phyloP scores from a whole-genome alignment of 64 coral and sea anemone genomes.

The Orbicella faveolata region DNA sequence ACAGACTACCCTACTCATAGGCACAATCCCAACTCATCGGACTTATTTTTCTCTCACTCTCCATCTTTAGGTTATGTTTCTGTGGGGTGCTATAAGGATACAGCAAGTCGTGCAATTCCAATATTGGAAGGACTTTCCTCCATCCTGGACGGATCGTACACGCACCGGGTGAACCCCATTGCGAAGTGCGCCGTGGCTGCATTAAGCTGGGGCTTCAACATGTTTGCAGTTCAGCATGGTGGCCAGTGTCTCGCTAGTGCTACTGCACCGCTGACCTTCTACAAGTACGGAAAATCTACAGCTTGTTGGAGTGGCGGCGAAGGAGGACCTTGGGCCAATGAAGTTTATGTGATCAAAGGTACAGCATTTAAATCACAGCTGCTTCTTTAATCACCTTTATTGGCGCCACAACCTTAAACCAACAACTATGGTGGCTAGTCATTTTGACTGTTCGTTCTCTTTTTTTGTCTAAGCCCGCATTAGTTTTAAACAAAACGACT shows the following conservation, averaged over 20 bases:
- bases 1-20: no score
- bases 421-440: no score
- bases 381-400: no score
- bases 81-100: conserved; percentile 28
- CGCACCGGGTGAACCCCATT: background rate
- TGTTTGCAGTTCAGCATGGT: conserved; percentile 45
- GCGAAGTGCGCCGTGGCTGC: conserved; percentile 28
- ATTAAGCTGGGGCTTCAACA: background rate
- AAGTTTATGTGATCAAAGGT: conserved; percentile 7
- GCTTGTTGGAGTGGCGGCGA: background rate
- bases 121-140: background rate
- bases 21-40: no score
- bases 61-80: background rate
- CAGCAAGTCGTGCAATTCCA: background rate
- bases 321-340: conserved; percentile 44
- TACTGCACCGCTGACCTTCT: background rate
- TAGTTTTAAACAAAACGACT: no score
- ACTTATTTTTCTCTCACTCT: no score
- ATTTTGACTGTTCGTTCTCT: no score
- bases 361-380: no score
- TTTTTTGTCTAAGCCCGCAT: no score
- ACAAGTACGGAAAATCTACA: background rate
- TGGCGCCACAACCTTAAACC: no score
- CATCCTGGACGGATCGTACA: background rate
- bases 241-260: background rate